Base-by-base conservation (phyloP, 2,888 invertebrate genomes). In the Alcis repandata region DNA sequence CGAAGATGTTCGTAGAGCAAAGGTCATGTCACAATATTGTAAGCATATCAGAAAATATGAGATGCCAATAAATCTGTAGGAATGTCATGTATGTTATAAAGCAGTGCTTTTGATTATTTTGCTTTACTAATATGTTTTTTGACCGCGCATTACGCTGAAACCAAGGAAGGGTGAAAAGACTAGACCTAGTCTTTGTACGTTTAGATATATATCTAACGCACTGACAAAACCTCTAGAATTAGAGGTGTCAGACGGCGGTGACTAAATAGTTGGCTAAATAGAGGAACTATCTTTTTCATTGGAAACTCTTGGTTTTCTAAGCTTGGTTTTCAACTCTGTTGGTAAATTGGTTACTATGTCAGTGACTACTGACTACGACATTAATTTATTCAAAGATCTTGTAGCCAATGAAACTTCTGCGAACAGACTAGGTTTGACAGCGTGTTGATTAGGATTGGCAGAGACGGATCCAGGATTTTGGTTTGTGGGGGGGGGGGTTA, bases 1-100 rank as follows among this genome's bases (percentile, higher is more conserved):
- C 33, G 36, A 20, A 20, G 19, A 9, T 8, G 17, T 0, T 9
- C 10, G 15, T n/a, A 40, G 10, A 11, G 19, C 19, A 45, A 45
- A 19, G 45, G 45, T 45, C 45, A 45, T 20, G 45, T 20, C 45
- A 20, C 45, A 20, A 45, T n/a, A n/a, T 45, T 27, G 27, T 27
- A 27, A 19, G 19, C 17, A 10, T 10, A 20, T 45, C 19, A 20
- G 19, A 19, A 20, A 45, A 33, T 33, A 36, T 36, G 36, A 36
- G 11, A 36, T 10, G 13, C 13, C 10, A 36, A 13, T 36, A 11
- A n/a, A n/a, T n/a, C n/a, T n/a, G n/a, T n/a, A n/a, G n/a, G n/a
- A n/a, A n/a, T n/a, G n/a, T n/a, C n/a, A n/a, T n/a, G n/a, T n/a
- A n/a, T n/a, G n/a, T n/a, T n/a, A n/a, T n/a, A n/a, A n/a, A n/a